These are phyloP conservation scores for Arrhamphus sclerolepis DNA, from an alignment of 2,797 vertebrate genomes.

Conservation along the genomic window DNA sequence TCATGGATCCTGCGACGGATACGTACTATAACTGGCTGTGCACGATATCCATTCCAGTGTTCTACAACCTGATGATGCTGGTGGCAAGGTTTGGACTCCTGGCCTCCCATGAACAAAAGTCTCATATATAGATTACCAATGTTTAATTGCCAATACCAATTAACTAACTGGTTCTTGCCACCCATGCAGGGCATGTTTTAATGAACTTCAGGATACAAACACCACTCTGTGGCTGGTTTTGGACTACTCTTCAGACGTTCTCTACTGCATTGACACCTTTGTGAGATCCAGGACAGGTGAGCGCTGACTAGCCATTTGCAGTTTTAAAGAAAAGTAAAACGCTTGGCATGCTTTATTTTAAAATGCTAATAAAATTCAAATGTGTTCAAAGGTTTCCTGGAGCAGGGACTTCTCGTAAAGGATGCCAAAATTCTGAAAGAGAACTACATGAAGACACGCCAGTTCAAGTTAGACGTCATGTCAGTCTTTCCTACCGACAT, in stretches of 20 bases:
- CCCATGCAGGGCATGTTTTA: conserved; percentile 88
- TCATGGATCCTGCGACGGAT: conserved; percentile 92
- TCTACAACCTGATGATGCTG: conserved; percentile 95
- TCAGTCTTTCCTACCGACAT: conserved; percentile 91
- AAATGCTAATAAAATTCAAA: background rate
- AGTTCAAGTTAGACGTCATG: conserved; percentile 90
- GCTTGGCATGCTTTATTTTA: background rate
- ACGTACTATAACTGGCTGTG: conserved; percentile 91
- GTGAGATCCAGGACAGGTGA: conserved; percentile 91
- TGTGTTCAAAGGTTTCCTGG: conserved; percentile 87
- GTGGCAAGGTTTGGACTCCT: conserved; percentile 86
- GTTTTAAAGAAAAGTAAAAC: no score
- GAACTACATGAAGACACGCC: conserved; percentile 81
- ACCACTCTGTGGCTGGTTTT: conserved; percentile 83
- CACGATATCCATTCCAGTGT: conserved; percentile 84
- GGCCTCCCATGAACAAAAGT: no score
- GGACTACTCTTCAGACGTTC: conserved; percentile 86
- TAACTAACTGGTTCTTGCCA: background rate
- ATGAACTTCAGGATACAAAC: conserved; percentile 86
- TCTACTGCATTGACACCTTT: conserved; percentile 85
- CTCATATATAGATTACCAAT: no score
- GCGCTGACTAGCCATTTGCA: conserved; percentile 27
- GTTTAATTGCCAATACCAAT: no score
- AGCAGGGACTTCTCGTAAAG: conserved; percentile 92
- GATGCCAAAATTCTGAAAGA: conserved; percentile 85